Evolutionary conservation across 2,888 invertebrate species (phyloP).

Genomic region (Heteromyza rotundicornis): DNA sequence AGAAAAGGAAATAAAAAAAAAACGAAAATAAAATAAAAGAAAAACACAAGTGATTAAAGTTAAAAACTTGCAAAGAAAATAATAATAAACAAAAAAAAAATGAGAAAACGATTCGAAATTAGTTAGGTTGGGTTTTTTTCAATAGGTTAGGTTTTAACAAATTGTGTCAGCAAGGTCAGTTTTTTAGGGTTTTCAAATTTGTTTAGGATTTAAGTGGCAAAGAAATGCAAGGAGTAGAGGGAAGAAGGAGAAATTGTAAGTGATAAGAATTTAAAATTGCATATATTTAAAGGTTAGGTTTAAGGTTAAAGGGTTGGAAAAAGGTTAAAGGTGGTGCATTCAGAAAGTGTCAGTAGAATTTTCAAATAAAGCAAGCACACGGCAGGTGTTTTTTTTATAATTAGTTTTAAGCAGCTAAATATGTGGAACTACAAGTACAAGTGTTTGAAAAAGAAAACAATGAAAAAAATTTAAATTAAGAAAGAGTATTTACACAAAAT

Average conservation of each 20-base stretch:
- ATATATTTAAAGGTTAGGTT: conserved; percentile 1
- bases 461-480: not conserved
- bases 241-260: conserved; percentile 31
- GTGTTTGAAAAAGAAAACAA: not conserved
- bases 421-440: not conserved
- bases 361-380: too few relatives aligned
- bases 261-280: conserved; percentile 51
- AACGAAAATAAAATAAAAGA: conserved; percentile 35
- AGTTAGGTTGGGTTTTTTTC: conserved; percentile 36
- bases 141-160: conserved; percentile 20
- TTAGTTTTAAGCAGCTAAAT: too few relatives aligned
- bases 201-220: conserved; percentile 20
- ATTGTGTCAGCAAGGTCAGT: conserved; percentile 28
- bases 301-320: not conserved
- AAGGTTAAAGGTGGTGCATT: conserved; percentile 5
- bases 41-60: conserved; percentile 48
- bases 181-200: conserved; percentile 51
- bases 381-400: too few relatives aligned
- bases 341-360: too few relatives aligned
- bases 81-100: too few relatives aligned
- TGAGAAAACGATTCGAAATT: too few relatives aligned
- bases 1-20: conserved; percentile 12
- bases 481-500: not conserved
- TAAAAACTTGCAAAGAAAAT: conserved; percentile 46
- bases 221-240: conserved; percentile 5